phyloP scores from a whole-genome alignment of 2,797 vertebrate genomes.

The Anas bernieri region DNA sequence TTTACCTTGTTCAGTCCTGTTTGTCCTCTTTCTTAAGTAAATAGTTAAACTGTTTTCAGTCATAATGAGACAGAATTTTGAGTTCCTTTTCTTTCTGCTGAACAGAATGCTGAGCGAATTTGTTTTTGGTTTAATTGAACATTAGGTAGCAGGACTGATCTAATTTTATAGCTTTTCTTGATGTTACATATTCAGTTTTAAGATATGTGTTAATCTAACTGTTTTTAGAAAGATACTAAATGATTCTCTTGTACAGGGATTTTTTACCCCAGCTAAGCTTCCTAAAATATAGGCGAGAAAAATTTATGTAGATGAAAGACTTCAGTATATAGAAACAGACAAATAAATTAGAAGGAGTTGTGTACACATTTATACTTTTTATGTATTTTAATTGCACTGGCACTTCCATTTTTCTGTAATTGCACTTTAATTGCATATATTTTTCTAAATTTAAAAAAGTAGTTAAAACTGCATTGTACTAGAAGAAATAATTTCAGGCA shows the following conservation, averaged over 20 bases:
- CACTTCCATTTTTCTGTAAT: constrained; percentile 76
- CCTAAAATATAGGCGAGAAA: constrained; percentile 36
- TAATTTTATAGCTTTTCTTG: not conserved
- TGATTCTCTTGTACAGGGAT: not conserved
- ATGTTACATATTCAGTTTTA: constrained; percentile 10
- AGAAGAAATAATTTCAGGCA: constrained; percentile 60
- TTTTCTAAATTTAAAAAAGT: constrained; percentile 80
- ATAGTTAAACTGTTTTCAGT: not conserved
- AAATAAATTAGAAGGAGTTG: constrained; percentile 17
- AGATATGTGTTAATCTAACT: constrained; percentile 46
- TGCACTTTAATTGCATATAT: constrained; percentile 77
- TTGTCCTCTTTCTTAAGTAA: not conserved
- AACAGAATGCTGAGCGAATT: not conserved
- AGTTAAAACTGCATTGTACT: constrained; percentile 69
- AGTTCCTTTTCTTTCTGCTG: not conserved
- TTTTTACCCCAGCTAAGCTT: not conserved
- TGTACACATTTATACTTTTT: constrained; percentile 49
- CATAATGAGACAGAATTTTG: not conserved
- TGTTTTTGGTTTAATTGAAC: constrained; percentile 11
- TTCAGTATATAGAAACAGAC: not conserved
- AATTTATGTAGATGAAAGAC: not conserved
- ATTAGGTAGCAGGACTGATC: not conserved
- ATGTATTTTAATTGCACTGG: constrained; percentile 72
- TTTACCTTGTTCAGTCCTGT: not conserved
- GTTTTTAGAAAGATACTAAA: constrained; percentile 36